Base-by-base conservation (phyloP, 2,888 invertebrate species). In the Melinaea marsaeus region DNA sequence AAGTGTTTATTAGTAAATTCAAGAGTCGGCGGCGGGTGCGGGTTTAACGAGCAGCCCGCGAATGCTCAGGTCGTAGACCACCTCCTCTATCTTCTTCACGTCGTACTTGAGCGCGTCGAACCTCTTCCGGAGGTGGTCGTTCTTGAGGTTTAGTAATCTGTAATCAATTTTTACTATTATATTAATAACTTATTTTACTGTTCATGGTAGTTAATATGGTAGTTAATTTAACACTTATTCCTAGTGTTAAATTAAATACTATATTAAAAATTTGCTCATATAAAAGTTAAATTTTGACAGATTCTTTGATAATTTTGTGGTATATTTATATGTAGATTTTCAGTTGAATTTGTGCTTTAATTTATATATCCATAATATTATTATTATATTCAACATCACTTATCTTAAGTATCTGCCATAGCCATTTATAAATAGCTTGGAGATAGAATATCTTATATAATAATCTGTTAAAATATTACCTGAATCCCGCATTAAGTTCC, bases 81-180 rank as follows among this genome's bases (percentile, higher is more conserved):
- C 95, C 81, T 97, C 97, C 79, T 98, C 98, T 13, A 98, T 96
- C 83, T 98, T 98, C 84, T 98, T 98, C 33, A 98, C 95, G 78
- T 98, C 97, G 78, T 98, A 98, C 71, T 98, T 96, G 2, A 98
- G 88, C 0, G 94, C 95, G 86, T 98, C 98, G 75, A 95, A 98
- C 13, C 95, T 92, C 79, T 97, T 97, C 60, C 98, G 92, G 3
- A 98, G 86, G 5, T 94, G 93, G 79, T 98, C 98, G 83, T 98
- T 98, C 84, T 98, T 98, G 58, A 98, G 89, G 79, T 97, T 98
- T 13, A 98, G 83, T 63, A 98, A 87, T 66, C 91, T 91, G 80
- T 32, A 61, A 68, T 61, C 13, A 61, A 62, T 63, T 22, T 22
- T 22, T 22, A 22, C 22, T 22, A 57, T 2, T 32, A 32, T 2